phyloP scores from a whole-genome alignment of 2,113 vertebrate genomes.

The Clarias gariepinus region DNA sequence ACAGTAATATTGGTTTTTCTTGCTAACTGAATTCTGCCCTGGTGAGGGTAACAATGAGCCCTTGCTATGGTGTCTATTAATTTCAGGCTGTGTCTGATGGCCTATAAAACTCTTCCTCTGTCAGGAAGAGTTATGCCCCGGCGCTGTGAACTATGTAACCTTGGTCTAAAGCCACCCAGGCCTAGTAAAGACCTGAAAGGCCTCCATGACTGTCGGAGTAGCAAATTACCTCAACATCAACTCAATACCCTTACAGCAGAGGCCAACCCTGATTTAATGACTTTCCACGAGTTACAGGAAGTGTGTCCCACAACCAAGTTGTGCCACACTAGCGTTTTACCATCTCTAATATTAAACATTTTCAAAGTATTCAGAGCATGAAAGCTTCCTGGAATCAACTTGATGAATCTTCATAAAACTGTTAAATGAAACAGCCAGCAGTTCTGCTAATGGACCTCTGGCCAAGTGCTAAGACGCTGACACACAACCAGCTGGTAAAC shows the following conservation, averaged over 20 bases:
- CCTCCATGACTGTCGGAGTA: slow-evolving; percentile 55
- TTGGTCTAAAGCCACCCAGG: slow-evolving; percentile 55
- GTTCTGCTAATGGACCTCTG: slow-evolving; percentile 48
- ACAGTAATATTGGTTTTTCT: slow-evolving; percentile 61
- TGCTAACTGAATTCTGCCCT: slow-evolving; percentile 52
- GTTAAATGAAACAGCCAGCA: slow-evolving; percentile 9
- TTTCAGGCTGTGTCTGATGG: slow-evolving; percentile 74
- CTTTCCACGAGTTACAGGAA: slow-evolving; percentile 29
- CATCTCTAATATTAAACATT: slow-evolving; percentile 6
- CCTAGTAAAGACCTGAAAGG: slow-evolving; percentile 54
- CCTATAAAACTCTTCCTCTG: slow-evolving; percentile 65
- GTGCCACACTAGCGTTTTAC: not conserved
- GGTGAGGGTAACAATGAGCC: slow-evolving; percentile 65
- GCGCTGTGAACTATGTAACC: slow-evolving; percentile 65
- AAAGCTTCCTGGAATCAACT: slow-evolving; percentile 3
- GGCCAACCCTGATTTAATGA: slow-evolving; percentile 47
- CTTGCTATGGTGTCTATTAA: slow-evolving; percentile 66
- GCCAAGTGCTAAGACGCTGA: slow-evolving; percentile 56
- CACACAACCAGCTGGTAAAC: slow-evolving; percentile 61
- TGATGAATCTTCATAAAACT: slow-evolving; percentile 14
- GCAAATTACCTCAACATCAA: slow-evolving; percentile 56
- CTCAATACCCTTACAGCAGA: slow-evolving; percentile 56
- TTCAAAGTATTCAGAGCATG: not conserved
- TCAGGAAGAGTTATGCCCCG: slow-evolving; percentile 61
- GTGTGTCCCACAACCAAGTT: not conserved